Evolutionary conservation across 1,140 invertebrate species (phyloP).

Genomic region (Melanaphis sacchari): DNA sequence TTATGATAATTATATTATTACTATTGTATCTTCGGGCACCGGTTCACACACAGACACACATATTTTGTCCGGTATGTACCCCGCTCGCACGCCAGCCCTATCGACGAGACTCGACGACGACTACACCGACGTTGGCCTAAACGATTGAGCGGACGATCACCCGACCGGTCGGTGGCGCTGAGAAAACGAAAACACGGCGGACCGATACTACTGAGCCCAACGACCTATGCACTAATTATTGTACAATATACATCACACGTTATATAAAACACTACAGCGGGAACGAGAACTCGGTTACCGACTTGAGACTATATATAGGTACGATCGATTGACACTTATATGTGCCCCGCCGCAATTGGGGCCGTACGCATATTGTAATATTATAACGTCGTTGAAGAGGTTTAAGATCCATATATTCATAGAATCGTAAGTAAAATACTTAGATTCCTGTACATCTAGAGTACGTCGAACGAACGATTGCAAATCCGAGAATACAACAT

Average conservation of each 20-base stretch:
- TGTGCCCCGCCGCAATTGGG: background rate
- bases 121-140: background rate
- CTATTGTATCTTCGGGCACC: background rate
- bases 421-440: background rate
- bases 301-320: background rate
- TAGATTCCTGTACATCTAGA: background rate
- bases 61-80: conserved; percentile 6
- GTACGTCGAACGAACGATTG: background rate
- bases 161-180: background rate
- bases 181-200: background rate
- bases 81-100: background rate
- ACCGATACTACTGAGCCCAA: background rate
- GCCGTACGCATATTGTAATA: background rate
- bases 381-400: background rate
- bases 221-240: background rate
- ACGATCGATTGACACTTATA: background rate
- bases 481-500: background rate
- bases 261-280: background rate
- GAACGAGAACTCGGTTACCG: background rate
- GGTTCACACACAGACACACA: conserved; percentile 32
- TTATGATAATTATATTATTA: conserved; percentile 8
- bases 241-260: background rate
- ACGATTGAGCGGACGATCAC: background rate
- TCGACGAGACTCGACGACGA: background rate
- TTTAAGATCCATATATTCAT: background rate